Evolutionary conservation across 2,888 invertebrate species (phyloP).

Genomic region (Troides helena): DNA sequence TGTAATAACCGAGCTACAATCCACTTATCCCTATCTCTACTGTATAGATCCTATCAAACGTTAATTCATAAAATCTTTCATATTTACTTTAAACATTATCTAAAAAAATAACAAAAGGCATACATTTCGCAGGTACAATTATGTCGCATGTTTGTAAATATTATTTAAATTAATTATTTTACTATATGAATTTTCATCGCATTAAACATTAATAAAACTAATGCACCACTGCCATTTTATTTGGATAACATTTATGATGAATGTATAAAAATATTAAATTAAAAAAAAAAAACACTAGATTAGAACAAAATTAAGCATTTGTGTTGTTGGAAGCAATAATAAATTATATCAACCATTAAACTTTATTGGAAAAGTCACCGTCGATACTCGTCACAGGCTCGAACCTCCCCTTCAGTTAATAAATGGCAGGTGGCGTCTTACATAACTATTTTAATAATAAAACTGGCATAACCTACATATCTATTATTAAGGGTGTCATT

Average conservation of each 20-base stretch:
- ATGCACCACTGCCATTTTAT: neutral
- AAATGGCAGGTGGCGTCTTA: constrained; percentile 22
- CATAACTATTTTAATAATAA: constrained; percentile 19
- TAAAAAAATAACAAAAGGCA: constrained; percentile 18
- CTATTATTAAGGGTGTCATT: constrained; percentile 5
- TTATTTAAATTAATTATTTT: neutral
- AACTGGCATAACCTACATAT: constrained; percentile 25
- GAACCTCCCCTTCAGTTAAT: constrained; percentile 15
- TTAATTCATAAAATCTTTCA: constrained; percentile 4
- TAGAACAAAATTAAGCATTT: too few species aligned
- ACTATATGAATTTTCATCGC: constrained; percentile 5
- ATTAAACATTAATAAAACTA: neutral
- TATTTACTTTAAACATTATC: constrained; percentile 7
- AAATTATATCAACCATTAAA: too few species aligned
- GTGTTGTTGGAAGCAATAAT: too few species aligned
- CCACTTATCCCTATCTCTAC: neutral
- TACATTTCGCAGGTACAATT: constrained; percentile 23
- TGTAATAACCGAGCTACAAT: neutral
- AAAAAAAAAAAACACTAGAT: constrained; percentile 7
- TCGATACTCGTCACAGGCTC: too few species aligned
- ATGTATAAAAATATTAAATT: constrained; percentile 1
- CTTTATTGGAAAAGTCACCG: too few species aligned
- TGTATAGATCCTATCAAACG: constrained; percentile 16
- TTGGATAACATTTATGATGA: neutral
- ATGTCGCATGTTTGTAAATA: constrained; percentile 8